phyloP scores from a whole-genome alignment of 2,797 vertebrate species.

The Ammospiza maritima region DNA sequence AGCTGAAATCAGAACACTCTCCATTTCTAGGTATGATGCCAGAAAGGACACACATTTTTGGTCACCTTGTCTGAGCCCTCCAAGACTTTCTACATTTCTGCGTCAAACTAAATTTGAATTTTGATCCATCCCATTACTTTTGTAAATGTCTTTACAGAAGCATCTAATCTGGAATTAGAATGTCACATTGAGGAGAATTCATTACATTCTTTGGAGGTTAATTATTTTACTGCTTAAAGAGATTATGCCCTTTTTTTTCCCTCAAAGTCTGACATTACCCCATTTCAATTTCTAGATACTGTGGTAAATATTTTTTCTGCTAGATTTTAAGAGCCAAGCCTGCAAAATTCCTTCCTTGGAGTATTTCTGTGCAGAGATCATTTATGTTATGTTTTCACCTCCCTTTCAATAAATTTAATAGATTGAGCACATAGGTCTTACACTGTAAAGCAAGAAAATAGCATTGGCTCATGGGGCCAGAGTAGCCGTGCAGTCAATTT shows the following conservation, averaged over 20 bases:
- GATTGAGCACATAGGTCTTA: neutral
- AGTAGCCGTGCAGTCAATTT: neutral
- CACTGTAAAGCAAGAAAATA: neutral
- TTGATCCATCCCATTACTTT: neutral
- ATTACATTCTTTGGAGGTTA: neutral
- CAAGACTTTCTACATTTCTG: neutral
- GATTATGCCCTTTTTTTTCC: neutral
- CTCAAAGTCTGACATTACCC: neutral
- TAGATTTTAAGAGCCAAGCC: neutral
- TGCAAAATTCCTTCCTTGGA: neutral
- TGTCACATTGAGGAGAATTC: neutral
- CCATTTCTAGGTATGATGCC: neutral
- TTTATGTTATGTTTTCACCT: neutral
- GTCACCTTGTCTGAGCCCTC: neutral
- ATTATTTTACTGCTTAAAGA: slow-evolving; percentile 9
- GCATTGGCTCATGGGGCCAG: neutral
- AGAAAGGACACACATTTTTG: neutral
- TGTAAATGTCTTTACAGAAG: neutral
- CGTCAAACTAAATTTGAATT: neutral
- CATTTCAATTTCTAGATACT: neutral
- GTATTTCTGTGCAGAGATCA: neutral
- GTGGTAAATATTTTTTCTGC: neutral
- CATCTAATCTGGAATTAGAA: neutral
- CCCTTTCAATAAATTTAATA: slow-evolving; percentile 8
- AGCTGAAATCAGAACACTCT: neutral